Conservation (phyloP, 2,888 invertebrate species). For the Hybos culiciformis region DNA sequence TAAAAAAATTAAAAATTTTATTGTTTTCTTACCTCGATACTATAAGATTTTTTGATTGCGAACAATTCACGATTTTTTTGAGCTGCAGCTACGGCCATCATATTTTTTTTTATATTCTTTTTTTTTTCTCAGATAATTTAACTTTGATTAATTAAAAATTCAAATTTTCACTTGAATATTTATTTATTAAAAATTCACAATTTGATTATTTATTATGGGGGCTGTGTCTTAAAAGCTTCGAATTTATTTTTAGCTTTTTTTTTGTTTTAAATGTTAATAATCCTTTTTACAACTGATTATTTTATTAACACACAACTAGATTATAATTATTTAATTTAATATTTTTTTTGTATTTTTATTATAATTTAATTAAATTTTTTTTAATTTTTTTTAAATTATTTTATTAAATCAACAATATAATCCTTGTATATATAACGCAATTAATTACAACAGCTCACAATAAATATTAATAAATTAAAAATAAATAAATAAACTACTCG, state of each 20-base stretch:
- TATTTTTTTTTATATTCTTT: no score
- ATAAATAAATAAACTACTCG: conserved; percentile 26
- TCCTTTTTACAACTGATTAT: background rate
- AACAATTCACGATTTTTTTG: conserved; percentile 93
- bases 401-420: conserved; percentile 14
- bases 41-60: conserved; percentile 94
- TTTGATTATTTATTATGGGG: conserved; percentile 20
- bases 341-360: conserved; percentile 4
- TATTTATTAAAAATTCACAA: conserved; percentile 4
- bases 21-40: conserved; percentile 71
- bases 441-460: conserved; percentile 32
- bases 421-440: conserved; percentile 25
- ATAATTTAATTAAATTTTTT: conserved; percentile 14
- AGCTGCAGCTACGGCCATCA: conserved; percentile 82
- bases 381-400: conserved; percentile 7
- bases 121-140: conserved; percentile 15
- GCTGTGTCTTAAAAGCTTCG: conserved; percentile 30
- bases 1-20: background rate
- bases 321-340: conserved; percentile 8
- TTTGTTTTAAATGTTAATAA: conserved; percentile 8
- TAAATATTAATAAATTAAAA: conserved; percentile 33
- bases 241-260: conserved; percentile 26
- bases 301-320: conserved; percentile 7
- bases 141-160: background rate
- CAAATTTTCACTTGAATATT: background rate